Percentiles rank a stretch among this genome's conserved stretches.
phyloP scores from a whole-genome alignment of 2,888 invertebrate genomes.

The Coenonympha arcania region DNA sequence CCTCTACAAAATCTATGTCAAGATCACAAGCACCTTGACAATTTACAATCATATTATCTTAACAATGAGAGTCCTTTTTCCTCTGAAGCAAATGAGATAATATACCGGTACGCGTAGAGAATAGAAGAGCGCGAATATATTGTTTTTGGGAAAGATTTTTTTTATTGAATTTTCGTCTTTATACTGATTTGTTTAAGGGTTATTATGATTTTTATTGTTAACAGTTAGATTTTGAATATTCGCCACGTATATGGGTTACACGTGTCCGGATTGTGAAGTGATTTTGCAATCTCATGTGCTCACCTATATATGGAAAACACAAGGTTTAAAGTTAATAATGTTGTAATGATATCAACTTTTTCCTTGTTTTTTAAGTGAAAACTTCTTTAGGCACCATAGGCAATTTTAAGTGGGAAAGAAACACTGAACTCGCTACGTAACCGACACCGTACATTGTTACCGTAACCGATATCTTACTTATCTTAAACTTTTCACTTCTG shows the following conservation, averaged over 20 bases:
- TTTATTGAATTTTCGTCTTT: constrained; percentile 5
- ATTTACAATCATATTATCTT: constrained; percentile 21
- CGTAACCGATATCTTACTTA: too few relatives aligned
- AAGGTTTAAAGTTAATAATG: neutral
- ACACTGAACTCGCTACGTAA: too few relatives aligned
- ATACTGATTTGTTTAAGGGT: constrained; percentile 22
- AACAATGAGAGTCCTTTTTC: constrained; percentile 33
- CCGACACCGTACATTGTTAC: too few relatives aligned
- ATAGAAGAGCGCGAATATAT: constrained; percentile 11
- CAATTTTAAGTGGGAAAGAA: too few relatives aligned
- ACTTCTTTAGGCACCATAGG: neutral
- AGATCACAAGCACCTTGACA: constrained; percentile 37
- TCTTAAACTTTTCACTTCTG: too few relatives aligned
- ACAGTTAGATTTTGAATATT: constrained; percentile 12
- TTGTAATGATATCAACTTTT: neutral
- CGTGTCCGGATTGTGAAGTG: constrained; percentile 42
- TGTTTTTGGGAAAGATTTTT: constrained; percentile 6
- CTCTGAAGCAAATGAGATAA: constrained; percentile 15
- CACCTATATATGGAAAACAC: constrained; percentile 14
- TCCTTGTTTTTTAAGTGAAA: neutral
- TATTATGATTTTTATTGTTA: constrained; percentile 33
- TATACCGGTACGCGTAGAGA: constrained; percentile 36
- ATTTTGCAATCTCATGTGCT: constrained; percentile 29
- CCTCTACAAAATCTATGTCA: constrained; percentile 58
- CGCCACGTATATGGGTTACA: constrained; percentile 56